A percentile compares a stretch with the other conserved stretches of the same genome.
These are phyloP conservation scores for Sardina pilchardus DNA, from an alignment of 2,113 vertebrate species.

Conservation along the genomic window DNA sequence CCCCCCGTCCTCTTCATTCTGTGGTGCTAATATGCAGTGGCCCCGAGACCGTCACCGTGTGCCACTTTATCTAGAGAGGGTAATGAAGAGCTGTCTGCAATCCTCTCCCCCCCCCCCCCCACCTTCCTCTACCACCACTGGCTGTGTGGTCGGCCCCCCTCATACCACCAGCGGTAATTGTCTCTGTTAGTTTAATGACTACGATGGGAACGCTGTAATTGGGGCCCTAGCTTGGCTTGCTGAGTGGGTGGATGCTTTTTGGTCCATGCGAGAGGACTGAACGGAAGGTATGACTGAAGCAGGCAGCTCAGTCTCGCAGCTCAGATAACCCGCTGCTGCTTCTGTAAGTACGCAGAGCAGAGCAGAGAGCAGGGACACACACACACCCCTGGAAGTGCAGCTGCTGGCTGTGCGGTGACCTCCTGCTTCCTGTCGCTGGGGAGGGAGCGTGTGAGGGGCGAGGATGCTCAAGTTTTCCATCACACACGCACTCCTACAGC, in stretches of 20 bases:
- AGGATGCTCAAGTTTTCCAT: background rate
- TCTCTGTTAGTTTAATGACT: background rate
- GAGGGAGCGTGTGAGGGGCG: background rate
- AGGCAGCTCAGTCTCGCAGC: background rate
- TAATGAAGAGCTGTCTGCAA: background rate
- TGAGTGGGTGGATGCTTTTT: background rate
- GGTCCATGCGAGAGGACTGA: background rate
- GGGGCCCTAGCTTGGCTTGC: background rate
- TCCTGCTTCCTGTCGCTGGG: background rate
- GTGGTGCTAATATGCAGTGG: background rate
- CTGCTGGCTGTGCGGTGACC: background rate
- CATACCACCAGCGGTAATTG: background rate
- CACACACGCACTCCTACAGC: background rate
- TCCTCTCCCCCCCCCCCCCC: background rate
- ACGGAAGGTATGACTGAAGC: background rate
- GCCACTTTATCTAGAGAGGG: background rate
- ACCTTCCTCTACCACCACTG: background rate
- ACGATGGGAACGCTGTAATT: background rate
- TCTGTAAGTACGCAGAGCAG: background rate
- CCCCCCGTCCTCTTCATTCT: background rate
- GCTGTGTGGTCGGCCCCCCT: background rate
- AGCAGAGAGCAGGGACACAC: background rate
- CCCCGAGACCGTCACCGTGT: background rate
- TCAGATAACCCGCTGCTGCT: background rate
- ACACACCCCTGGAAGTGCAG: background rate